Conservation (phyloP, 2,888 invertebrate species). For the Microctonus brassicae region DNA sequence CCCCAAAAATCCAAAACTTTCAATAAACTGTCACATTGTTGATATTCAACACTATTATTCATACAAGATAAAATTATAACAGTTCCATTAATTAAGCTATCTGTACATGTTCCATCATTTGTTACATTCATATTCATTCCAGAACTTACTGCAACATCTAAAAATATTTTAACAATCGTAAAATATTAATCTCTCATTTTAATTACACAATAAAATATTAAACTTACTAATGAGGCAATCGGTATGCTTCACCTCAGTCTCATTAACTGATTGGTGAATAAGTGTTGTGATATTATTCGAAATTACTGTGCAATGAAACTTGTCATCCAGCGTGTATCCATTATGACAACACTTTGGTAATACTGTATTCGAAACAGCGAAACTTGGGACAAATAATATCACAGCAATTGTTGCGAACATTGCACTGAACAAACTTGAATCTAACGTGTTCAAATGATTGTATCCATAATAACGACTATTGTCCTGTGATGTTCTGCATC, state of each 20-base stretch:
- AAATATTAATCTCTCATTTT: background rate
- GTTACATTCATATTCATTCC: background rate
- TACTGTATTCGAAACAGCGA: constrained; percentile 10
- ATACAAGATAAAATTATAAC: constrained; percentile 33
- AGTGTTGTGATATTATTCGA: constrained; percentile 12
- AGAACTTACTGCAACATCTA: background rate
- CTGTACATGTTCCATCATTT: constrained; percentile 39
- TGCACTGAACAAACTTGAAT: constrained; percentile 13
- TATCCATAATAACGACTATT: background rate
- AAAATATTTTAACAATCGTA: background rate
- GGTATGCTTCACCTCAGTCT: constrained; percentile 30
- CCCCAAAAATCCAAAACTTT: constrained; percentile 56
- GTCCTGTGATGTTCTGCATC: constrained; percentile 2
- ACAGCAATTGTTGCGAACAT: constrained; percentile 37
- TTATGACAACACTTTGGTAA: constrained; percentile 43
- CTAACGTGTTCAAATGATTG: background rate
- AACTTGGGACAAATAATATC: constrained; percentile 28
- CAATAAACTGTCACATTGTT: constrained; percentile 51
- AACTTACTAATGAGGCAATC: constrained; percentile 47
- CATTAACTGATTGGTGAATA: constrained; percentile 32
- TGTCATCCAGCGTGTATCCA: constrained; percentile 40
- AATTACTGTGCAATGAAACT: constrained; percentile 39
- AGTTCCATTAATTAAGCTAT: constrained; percentile 46
- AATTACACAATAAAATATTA: background rate
- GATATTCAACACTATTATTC: background rate